Evolutionary conservation across 2,888 invertebrate species (phyloP).

Genomic region (Anoplius nigerrimus): DNA sequence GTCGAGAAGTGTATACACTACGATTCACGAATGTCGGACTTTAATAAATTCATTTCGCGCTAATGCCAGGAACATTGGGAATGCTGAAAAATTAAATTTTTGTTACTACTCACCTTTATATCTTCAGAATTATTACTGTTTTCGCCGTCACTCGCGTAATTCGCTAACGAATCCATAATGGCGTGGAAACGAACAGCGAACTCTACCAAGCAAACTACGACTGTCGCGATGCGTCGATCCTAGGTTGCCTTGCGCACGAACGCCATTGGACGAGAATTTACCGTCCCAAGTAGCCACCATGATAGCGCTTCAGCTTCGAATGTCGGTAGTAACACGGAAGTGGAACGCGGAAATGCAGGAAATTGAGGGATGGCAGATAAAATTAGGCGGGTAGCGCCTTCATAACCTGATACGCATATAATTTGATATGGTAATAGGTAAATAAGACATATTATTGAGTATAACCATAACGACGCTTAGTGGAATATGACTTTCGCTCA

Average conservation of each 20-base stretch:
- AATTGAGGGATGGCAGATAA: conserved; percentile 24
- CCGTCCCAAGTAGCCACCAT: conserved; percentile 12
- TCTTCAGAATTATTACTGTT: conserved; percentile 74
- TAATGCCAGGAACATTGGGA: not conserved
- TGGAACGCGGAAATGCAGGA: conserved; percentile 26
- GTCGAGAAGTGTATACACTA: conserved; percentile 27
- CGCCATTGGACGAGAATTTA: conserved; percentile 40
- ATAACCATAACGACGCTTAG: no score
- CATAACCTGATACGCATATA: no score
- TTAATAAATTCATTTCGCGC: not conserved
- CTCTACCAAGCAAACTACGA: conserved; percentile 16
- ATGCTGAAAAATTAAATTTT: not conserved
- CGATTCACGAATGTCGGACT: conserved; percentile 27
- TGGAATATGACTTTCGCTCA: no score
- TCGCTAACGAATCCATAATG: conserved; percentile 85
- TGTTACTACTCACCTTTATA: conserved; percentile 60
- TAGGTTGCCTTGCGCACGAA: conserved; percentile 40
- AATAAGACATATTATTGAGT: no score
- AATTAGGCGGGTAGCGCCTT: conserved; percentile 23
- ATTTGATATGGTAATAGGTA: no score
- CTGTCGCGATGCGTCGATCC: conserved; percentile 35
- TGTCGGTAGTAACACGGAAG: conserved; percentile 34
- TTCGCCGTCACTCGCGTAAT: conserved; percentile 88
- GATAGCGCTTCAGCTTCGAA: conserved; percentile 31
- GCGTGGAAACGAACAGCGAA: conserved; percentile 34